phyloP scores from a whole-genome alignment of 2,113 vertebrate species.

The Sardina pilchardus region DNA sequence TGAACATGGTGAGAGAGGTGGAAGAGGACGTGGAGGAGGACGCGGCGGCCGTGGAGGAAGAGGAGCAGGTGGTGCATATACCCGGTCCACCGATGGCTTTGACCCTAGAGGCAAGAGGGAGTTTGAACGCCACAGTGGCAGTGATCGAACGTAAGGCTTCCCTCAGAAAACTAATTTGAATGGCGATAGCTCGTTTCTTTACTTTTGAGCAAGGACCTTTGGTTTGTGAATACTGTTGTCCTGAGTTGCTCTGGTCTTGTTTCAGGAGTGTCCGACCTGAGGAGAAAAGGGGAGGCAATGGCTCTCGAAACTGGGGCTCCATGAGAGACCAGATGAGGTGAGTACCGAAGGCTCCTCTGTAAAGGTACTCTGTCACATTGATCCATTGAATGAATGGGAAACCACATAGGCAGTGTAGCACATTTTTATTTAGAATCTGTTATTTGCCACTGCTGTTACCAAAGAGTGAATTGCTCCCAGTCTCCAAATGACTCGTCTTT shows the following conservation, averaged over 20 bases:
- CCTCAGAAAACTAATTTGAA: not conserved
- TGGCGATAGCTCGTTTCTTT: too few species aligned
- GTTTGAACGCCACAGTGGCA: conserved; percentile 79
- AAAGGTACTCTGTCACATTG: not conserved
- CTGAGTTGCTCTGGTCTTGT: not conserved
- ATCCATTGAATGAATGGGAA: not conserved
- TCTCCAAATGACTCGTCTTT: not conserved
- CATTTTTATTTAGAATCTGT: not conserved
- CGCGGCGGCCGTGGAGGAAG: conserved; percentile 67
- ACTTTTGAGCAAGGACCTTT: not conserved
- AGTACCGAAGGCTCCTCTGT: not conserved
- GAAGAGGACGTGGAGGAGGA: conserved; percentile 65
- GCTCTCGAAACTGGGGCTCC: conserved; percentile 74
- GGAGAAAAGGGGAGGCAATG: conserved; percentile 74
- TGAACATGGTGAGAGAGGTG: conserved; percentile 68
- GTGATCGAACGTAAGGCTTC: conserved; percentile 73
- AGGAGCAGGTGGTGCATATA: conserved; percentile 66
- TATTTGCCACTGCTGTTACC: not conserved
- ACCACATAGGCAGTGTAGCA: not conserved
- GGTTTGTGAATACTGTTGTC: not conserved
- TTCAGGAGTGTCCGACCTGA: conserved; percentile 73
- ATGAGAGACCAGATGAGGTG: conserved; percentile 68
- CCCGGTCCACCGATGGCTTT: conserved; percentile 68
- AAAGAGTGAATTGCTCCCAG: not conserved
- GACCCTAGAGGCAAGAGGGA: conserved; percentile 80